Base-by-base conservation (phyloP, 1,140 invertebrate genomes). In the Coelopa frigida region DNA sequence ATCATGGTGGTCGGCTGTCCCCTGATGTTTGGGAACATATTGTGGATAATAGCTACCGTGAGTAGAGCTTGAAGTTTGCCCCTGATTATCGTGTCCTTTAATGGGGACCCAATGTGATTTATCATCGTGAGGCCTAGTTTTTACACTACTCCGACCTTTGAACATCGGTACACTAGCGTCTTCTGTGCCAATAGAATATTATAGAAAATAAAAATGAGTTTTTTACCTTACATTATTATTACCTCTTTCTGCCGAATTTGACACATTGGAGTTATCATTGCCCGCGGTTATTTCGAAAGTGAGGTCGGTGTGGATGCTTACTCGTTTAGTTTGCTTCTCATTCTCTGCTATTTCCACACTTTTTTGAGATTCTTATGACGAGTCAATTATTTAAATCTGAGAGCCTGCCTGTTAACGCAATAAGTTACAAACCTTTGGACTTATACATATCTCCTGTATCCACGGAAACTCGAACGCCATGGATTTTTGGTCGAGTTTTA, bases 251-350 rank as follows among this genome's bases (percentile, higher is more conserved):
- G 54, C 56, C 5, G 65, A 58, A 32, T 59, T 68, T n/a, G 65
- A 68, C 36, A 56, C 62, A 51, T 68, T 68, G 6, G 17, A 21
- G 32, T 49, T 46, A 26, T 49, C 57, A 15, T 63, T 59, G 32
- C 59, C 62, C 35, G 62, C 57, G 22, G 63, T 63, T 35, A 70
- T 66, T 41, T 70, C 67, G 51, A 70, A 70, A 51, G 67, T 70
- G 46, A 70, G 67, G 50, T 70, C 67, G 14, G 67, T 70, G 46
- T 67, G 66, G 47, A 70, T 69, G 41, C 66, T 66, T 53, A 70
- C 67, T 43, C 58, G 59, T 52, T 69, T 69, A 51, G 59, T 67
- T 50, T 60, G 60, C 53, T 68, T 68, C 33, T 60, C 57, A 50
- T 60, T 52, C 43, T 69, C 66, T 42, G 60, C 61, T 49, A 68